Conservation (phyloP, 2,888 invertebrate species). For the Acanthosepion pharaonis region DNA sequence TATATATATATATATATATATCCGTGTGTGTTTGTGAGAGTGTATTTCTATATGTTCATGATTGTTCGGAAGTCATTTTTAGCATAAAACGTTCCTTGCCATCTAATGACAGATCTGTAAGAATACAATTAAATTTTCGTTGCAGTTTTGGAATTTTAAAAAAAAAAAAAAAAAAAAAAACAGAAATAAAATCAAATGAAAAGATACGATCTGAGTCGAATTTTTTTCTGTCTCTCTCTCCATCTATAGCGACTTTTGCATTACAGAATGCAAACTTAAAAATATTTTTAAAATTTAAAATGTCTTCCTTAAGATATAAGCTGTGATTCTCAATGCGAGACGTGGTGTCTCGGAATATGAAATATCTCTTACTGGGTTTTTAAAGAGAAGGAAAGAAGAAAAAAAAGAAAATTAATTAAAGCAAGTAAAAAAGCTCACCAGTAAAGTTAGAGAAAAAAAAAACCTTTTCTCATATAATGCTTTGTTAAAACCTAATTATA, state of each 20-base stretch:
- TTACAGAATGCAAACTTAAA: not conserved
- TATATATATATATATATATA: constrained; percentile 36
- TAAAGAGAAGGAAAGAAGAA: not conserved
- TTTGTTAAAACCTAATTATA: not conserved
- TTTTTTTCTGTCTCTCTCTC: not conserved
- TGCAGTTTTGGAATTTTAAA: not conserved
- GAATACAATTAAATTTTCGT: not conserved
- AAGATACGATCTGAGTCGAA: too few relatives aligned
- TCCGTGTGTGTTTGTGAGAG: not conserved
- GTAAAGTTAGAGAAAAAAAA: not conserved
- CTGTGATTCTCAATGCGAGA: constrained; percentile 4
- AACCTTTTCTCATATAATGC: not conserved
- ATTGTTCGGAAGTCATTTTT: not conserved
- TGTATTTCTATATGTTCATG: not conserved
- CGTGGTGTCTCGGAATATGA: not conserved
- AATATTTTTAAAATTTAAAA: not conserved
- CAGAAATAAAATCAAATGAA: too few relatives aligned
- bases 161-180: not conserved
- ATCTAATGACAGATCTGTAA: not conserved
- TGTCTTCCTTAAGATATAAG: not conserved
- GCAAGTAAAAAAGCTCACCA: not conserved
- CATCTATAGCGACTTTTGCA: not conserved
- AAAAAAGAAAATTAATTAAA: not conserved
- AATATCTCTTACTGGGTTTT: not conserved
- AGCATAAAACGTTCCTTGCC: not conserved